Percentiles rank a stretch among this genome's conserved stretches.
Conservation (phyloP, 2,113 vertebrate genomes). For the Emydocephalus ijimae region DNA sequence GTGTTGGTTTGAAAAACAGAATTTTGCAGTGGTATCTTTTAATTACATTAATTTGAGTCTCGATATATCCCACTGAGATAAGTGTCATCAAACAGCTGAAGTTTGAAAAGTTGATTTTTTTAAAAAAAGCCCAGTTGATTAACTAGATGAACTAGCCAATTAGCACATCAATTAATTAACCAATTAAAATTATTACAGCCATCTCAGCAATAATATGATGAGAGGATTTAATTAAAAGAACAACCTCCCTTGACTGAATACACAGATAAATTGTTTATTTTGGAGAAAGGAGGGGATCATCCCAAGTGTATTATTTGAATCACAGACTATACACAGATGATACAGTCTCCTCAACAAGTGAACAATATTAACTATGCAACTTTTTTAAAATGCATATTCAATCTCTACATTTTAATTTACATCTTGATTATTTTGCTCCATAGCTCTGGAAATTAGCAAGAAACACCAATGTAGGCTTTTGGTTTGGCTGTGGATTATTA, state of each 20-base stretch:
- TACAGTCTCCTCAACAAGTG: background rate
- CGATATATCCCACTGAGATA: constrained; percentile 43
- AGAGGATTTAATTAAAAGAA: constrained; percentile 34
- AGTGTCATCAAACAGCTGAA: constrained; percentile 22
- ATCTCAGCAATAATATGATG: constrained; percentile 33
- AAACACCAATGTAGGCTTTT: constrained; percentile 29
- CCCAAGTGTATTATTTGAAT: background rate
- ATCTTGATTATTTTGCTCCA: background rate
- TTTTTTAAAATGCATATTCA: background rate
- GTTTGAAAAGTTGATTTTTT: constrained; percentile 21
- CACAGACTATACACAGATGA: background rate
- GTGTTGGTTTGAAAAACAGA: constrained; percentile 11
- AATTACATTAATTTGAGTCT: constrained; percentile 39
- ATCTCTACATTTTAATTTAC: background rate
- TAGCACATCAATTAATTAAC: constrained; percentile 38
- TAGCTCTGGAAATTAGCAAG: background rate
- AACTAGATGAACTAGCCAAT: constrained; percentile 34
- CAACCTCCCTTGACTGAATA: constrained; percentile 20
- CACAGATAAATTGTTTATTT: constrained; percentile 26
- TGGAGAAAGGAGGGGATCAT: background rate
- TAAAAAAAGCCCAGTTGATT: constrained; percentile 10
- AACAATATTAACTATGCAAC: background rate
- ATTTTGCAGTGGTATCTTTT: constrained; percentile 43
- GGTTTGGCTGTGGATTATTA: constrained; percentile 41
- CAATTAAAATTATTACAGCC: constrained; percentile 37